Evolutionary conservation across 2,888 invertebrate species (phyloP), one percentile per base, ranked within the genome.

Genomic region (Sminthurides aquaticus): DNA sequence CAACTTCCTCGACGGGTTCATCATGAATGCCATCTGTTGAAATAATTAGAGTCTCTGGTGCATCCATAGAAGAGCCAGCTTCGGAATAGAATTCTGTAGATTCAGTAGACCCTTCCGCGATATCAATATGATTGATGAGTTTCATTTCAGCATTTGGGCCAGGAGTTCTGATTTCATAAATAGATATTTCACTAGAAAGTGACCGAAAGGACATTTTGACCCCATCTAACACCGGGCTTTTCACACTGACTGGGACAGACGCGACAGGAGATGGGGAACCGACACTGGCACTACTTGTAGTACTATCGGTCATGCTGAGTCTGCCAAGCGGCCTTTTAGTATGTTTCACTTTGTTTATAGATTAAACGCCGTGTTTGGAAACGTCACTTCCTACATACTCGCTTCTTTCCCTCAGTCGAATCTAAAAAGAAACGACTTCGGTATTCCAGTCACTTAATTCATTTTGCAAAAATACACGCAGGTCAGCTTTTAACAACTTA

Each of bases 171-270:
- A 74, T 72, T 69, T 74, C 72, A 49, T 71, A 74, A 43, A 74
- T 73, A 2, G 74, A 72, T 52, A 73, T 74, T 60, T 74, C 74
- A 68, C 70, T 70, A 11, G 74, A 72, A 61, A 74, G 69, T 34
- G 71, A 71, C 27, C 71, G 55, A 52, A 74, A 70, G 1, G 74
- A 72, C 72, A 74, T 71, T 67, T 72, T 72, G 20, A 74, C 72
- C 57, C 69, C 70, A 62, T 71, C 73, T 11, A 25, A 18, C n/a
- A n/a, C 43, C 18, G 43, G 43, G 43, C 43, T 43, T 43, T 43
- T 43, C 20, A 15, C 22, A 5, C 5, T 22, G 22, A 15, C 52
- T 20, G 8, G 52, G 15, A 5, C 5, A 15, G 8, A 5, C 5
- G 5, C 43, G 8, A 15, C 43, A 11, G 5, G 43, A 11, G 5